Evolutionary conservation across 1,140 invertebrate species (phyloP), one percentile per base, ranked within the genome.

Genomic region (Oedothorax gibbosus): DNA sequence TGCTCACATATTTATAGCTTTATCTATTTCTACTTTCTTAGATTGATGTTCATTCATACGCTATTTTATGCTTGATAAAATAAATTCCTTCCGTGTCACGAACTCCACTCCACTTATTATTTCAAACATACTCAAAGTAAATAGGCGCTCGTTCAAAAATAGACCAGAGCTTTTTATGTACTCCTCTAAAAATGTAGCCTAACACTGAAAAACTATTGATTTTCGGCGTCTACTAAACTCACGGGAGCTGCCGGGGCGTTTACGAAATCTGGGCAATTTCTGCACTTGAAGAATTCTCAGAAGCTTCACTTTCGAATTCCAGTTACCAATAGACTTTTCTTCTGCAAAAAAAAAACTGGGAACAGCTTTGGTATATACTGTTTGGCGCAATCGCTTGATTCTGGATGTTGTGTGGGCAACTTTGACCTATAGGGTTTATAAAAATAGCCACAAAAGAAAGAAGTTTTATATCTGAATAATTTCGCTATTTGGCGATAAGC

Each of bases 121-220:
- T 35, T 35, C 35, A 35, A 35, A 71, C 69, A 51, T 71, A 51
- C 51, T 21, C 6, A n/a, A 71, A 71, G 69, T 20, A 18, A 51
- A 54, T 71, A 21, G 14, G 18, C 50, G n/a, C 15, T 71, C 50
- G 51, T 35, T 51, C 50, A 54, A 71, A 71, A 71, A 71, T 20
- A 54, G 50, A 71, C 69, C 12, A 51, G 50, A 71, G 51, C 69
- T 71, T 71, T 71, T 71, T 71, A 71, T 54, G 54, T 35, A 51
- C 69, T 53, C 49, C 2, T 18, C 5, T 49, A 71, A 71, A 57
- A 71, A 71, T 71, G 50, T 53, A 71, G 69, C 51, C 69, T 51
- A 71, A 71, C 69, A 54, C 49, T n/a, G 69, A 71, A 71, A 71
- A 71, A 20, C 68, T 51, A 71, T 71, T 51, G 69, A 71, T 71